Conservation (phyloP, 2,797 vertebrate genomes). For the Pseudotriccus pelzelni region DNA sequence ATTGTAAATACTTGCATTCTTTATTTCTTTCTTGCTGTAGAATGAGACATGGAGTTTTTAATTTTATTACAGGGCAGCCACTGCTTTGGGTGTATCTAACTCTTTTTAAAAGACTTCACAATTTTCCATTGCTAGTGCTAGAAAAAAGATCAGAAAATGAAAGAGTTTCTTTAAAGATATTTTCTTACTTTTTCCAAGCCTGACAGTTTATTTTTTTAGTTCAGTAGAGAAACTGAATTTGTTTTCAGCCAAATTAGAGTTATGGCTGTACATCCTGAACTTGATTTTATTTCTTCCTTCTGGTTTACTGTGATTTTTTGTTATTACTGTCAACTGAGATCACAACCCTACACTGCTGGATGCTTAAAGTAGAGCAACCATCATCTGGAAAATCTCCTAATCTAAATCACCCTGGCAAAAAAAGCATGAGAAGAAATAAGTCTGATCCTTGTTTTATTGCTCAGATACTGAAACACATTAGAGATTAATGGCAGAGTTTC, state of each 20-base stretch:
- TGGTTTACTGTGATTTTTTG: not conserved
- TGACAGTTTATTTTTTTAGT: not conserved
- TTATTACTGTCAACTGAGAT: not conserved
- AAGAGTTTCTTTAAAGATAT: not conserved
- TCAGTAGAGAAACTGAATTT: not conserved
- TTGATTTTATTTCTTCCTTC: not conserved
- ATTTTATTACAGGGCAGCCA: not conserved
- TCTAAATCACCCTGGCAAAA: not conserved
- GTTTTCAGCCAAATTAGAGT: not conserved
- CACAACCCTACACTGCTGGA: not conserved
- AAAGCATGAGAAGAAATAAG: not conserved
- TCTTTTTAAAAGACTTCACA: not conserved
- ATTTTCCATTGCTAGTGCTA: not conserved
- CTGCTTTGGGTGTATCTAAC: not conserved
- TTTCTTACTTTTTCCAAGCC: not conserved
- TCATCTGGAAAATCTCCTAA: not conserved
- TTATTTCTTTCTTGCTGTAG: not conserved
- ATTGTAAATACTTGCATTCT: not conserved
- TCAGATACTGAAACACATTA: not conserved
- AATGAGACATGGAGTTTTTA: not conserved
- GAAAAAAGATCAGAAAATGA: not conserved
- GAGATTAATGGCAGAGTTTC: not conserved
- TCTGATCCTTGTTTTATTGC: not conserved
- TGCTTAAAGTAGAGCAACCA: not conserved
- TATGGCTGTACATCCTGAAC: not conserved